Conservation (phyloP, 2,888 invertebrate species). For the Siphlonurus alternatus region DNA sequence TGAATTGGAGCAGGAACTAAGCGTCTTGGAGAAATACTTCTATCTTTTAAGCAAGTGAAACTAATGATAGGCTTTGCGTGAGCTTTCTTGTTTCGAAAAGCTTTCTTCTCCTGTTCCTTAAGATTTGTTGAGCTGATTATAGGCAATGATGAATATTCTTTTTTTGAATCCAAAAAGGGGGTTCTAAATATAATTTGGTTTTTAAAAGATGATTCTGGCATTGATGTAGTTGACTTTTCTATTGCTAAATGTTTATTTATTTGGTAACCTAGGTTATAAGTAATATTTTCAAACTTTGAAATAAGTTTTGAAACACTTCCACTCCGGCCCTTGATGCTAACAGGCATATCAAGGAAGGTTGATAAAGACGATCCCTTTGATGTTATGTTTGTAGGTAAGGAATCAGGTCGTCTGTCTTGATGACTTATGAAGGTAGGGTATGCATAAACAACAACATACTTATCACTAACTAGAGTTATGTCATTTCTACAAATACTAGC, state of each 20-base stretch:
- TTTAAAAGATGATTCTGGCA: background rate
- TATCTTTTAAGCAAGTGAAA: conserved; percentile 7
- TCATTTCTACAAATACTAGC: background rate
- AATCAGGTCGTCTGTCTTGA: no score
- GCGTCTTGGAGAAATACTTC: conserved; percentile 6
- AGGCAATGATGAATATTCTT: background rate
- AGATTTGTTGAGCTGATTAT: no score
- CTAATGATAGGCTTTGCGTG: conserved; percentile 5
- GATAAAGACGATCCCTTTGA: background rate
- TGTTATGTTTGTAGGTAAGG: background rate
- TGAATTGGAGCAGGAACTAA: conserved; percentile 8
- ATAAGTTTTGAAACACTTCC: conserved; percentile 9
- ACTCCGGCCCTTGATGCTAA: conserved; percentile 1
- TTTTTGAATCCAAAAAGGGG: no score
- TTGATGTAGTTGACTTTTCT: background rate
- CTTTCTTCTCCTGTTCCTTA: background rate
- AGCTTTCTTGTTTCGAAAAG: no score
- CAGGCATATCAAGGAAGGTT: background rate
- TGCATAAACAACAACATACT: background rate
- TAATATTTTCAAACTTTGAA: conserved; percentile 7
- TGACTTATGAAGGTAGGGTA: no score
- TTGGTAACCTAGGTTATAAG: background rate
- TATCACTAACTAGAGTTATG: background rate
- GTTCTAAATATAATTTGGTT: no score
- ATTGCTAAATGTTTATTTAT: no score